Conservation (phyloP, 2,888 invertebrate genomes). For the Melanargia galathea region DNA sequence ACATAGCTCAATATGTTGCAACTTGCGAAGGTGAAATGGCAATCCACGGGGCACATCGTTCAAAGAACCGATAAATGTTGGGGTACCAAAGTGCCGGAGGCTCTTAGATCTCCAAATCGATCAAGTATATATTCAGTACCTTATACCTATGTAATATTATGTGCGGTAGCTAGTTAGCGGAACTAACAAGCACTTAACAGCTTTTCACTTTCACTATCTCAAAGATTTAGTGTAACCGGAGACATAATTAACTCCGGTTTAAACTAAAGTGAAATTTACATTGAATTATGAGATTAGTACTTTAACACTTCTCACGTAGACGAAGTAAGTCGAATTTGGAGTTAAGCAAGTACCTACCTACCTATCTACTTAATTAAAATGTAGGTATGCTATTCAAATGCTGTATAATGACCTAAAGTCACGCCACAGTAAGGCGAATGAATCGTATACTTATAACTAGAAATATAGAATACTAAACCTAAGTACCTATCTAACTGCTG, state of each 20-base stretch:
- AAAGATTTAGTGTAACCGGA: neutral
- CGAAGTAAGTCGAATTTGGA: neutral
- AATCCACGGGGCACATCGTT: too few relatives aligned
- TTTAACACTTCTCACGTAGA: neutral
- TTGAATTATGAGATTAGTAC: slow-evolving; percentile 2
- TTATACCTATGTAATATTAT: neutral
- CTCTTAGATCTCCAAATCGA: neutral
- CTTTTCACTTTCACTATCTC: slow-evolving; percentile 9
- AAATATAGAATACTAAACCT: too few relatives aligned
- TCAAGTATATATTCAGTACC: neutral
- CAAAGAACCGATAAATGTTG: too few relatives aligned
- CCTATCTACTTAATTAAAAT: neutral
- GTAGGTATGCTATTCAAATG: too few relatives aligned
- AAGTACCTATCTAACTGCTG: too few relatives aligned
- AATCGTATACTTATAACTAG: too few relatives aligned
- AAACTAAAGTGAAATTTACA: neutral
- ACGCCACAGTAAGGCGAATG: too few relatives aligned
- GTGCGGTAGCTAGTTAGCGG: neutral
- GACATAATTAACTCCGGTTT: neutral
- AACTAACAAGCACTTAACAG: neutral
- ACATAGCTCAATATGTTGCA: too few relatives aligned
- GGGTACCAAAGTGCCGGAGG: too few relatives aligned
- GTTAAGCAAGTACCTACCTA: neutral
- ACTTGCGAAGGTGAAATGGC: too few relatives aligned
- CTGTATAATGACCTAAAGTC: too few relatives aligned